These are phyloP conservation scores for Pteronotus mesoamericanus DNA, from an alignment of 2,797 vertebrate species.

Conservation along the genomic window DNA sequence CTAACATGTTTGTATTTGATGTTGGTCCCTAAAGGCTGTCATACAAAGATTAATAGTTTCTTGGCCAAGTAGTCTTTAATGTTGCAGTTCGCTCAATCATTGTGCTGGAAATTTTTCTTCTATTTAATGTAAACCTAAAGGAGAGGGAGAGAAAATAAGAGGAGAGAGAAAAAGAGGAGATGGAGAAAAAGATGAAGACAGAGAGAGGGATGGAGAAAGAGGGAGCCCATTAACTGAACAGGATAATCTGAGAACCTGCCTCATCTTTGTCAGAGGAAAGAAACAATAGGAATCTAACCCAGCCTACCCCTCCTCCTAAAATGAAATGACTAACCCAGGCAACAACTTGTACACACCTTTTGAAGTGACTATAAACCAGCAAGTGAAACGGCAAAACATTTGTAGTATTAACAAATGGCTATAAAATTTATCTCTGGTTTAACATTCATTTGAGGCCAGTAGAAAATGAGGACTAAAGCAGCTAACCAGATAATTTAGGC, in stretches of 20 bases:
- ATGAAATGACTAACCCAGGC: neutral
- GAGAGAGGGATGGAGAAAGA: neutral
- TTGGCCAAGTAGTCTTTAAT: slow-evolving; percentile 32
- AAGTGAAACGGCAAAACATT: neutral
- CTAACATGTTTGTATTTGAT: slow-evolving; percentile 1
- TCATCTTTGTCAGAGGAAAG: neutral
- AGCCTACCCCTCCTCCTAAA: neutral
- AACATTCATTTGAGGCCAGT: neutral
- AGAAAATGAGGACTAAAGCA: neutral
- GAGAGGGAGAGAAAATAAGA: neutral
- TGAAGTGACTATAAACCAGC: neutral
- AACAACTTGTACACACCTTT: neutral
- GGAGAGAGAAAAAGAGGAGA: neutral
- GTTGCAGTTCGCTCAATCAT: neutral
- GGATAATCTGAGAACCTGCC: neutral
- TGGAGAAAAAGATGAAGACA: neutral
- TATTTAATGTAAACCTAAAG: neutral
- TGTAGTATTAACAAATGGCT: neutral
- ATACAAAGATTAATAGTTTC: slow-evolving; percentile 32
- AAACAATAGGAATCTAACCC: neutral
- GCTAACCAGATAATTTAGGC: neutral
- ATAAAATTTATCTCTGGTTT: neutral
- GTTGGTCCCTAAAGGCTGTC: slow-evolving; percentile 29
- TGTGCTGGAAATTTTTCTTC: neutral
- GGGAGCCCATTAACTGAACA: neutral